Conservation (phyloP, 2,797 vertebrate species). For the Tapirus indicus region DNA sequence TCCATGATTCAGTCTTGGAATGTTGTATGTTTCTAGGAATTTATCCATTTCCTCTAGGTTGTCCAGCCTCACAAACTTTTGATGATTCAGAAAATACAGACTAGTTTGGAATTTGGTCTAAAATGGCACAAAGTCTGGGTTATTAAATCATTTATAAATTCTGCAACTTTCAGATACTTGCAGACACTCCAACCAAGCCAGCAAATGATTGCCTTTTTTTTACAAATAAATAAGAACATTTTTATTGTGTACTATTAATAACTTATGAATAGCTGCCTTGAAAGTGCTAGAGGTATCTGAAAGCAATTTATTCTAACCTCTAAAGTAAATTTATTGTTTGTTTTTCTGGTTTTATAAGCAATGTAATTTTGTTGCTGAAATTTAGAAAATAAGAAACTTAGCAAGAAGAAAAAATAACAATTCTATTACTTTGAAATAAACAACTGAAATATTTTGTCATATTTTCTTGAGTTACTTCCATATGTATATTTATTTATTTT, state of each 20-base stretch:
- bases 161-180: not conserved
- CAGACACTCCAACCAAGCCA: constrained; percentile 10
- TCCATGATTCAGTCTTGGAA: not conserved
- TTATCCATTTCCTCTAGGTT: not conserved
- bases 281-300: not conserved
- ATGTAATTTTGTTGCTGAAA: constrained; percentile 11
- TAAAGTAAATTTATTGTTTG: constrained; percentile 2
- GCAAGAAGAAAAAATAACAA: not conserved
- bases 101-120: not conserved
- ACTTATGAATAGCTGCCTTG: not conserved
- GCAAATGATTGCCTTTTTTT: constrained; percentile 21
- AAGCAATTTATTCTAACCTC: constrained; percentile 8
- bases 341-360: constrained; percentile 40
- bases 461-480: not conserved
- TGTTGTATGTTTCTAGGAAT: not conserved
- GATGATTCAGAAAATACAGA: constrained; percentile 29
- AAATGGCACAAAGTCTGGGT: not conserved
- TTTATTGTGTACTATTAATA: constrained; percentile 33
- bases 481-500: not conserved
- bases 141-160: constrained; percentile 45
- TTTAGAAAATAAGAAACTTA: constrained; percentile 49
- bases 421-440: constrained; percentile 6
- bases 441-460: not conserved
- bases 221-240: constrained; percentile 39
- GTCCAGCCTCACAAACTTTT: not conserved